Evolutionary conservation across 1,140 invertebrate species (phyloP).

Genomic region (Diorhabda elongata): DNA sequence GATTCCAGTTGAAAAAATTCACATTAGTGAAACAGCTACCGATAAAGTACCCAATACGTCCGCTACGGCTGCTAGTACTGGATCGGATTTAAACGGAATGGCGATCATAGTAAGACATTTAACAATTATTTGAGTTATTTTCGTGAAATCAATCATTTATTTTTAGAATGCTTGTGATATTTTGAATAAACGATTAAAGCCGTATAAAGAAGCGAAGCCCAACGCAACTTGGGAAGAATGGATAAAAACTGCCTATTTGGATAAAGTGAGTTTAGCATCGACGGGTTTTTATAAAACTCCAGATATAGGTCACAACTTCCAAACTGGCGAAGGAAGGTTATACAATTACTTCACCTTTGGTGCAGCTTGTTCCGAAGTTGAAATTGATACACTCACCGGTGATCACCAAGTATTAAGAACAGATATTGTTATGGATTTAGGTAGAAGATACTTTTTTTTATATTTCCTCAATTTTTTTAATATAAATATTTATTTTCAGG

Average conservation of each 20-base stretch:
- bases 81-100: slow-evolving; percentile 94
- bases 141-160: background rate
- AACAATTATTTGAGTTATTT: background rate
- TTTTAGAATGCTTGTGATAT: slow-evolving; percentile 75
- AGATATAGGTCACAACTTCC: slow-evolving; percentile 70
- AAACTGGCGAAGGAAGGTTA: slow-evolving; percentile 64
- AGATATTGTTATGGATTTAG: slow-evolving; percentile 94
- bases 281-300: slow-evolving; percentile 85
- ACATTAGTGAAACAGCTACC: slow-evolving; percentile 84
- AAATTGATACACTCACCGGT: slow-evolving; percentile 84
- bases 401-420: slow-evolving; percentile 82
- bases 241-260: slow-evolving; percentile 76
- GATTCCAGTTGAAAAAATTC: slow-evolving; percentile 72
- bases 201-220: slow-evolving; percentile 73
- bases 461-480: background rate
- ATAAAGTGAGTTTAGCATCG: slow-evolving; percentile 76
- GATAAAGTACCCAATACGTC: slow-evolving; percentile 94
- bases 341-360: slow-evolving; percentile 83
- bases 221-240: slow-evolving; percentile 82
- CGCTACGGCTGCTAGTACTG: slow-evolving; percentile 84
- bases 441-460: slow-evolving; percentile 32
- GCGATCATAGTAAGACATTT: slow-evolving; percentile 68
- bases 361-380: slow-evolving; percentile 74
- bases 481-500: slow-evolving; percentile 47
- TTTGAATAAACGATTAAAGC: slow-evolving; percentile 71